These are phyloP conservation scores for Harpagifer antarcticus DNA, from an alignment of 2,797 vertebrate species.

Conservation along the genomic window DNA sequence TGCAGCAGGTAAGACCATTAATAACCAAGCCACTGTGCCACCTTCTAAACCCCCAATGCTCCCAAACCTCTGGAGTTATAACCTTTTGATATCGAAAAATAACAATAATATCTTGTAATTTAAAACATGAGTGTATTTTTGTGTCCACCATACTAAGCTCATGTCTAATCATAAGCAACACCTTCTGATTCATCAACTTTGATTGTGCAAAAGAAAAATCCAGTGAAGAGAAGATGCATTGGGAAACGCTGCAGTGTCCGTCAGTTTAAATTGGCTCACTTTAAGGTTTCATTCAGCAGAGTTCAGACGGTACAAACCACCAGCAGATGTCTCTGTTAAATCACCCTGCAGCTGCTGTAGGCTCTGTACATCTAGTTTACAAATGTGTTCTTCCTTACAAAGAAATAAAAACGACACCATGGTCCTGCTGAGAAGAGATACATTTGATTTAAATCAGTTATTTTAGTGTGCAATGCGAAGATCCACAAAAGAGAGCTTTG, in stretches of 20 bases:
- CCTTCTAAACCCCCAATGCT: slow-evolving; percentile 25
- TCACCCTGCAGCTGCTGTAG: slow-evolving; percentile 27
- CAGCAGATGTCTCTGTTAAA: slow-evolving; percentile 73
- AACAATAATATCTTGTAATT: too few relatives aligned
- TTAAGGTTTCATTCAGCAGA: slow-evolving; percentile 33
- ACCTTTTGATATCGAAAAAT: neutral
- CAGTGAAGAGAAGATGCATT: neutral
- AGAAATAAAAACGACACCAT: slow-evolving; percentile 2
- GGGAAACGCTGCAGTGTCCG: slow-evolving; percentile 8
- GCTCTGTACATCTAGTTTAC: slow-evolving; percentile 9
- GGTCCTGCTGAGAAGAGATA: slow-evolving; percentile 10
- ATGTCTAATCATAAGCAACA: slow-evolving; percentile 5
- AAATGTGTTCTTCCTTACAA: slow-evolving; percentile 1
- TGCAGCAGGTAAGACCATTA: slow-evolving; percentile 37
- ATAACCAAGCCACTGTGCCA: slow-evolving; percentile 2
- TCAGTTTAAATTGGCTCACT: slow-evolving; percentile 18
- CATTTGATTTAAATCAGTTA: too few relatives aligned
- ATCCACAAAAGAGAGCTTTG: slow-evolving; percentile 3
- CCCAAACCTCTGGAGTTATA: neutral
- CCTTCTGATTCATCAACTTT: neutral
- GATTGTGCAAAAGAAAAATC: slow-evolving; percentile 36
- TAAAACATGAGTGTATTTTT: neutral
- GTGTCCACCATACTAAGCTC: neutral
- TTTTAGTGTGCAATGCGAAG: neutral
- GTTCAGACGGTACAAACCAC: slow-evolving; percentile 33